phyloP scores from a whole-genome alignment of 2,113 vertebrate genomes.

The Pycnonotus jocosus region DNA sequence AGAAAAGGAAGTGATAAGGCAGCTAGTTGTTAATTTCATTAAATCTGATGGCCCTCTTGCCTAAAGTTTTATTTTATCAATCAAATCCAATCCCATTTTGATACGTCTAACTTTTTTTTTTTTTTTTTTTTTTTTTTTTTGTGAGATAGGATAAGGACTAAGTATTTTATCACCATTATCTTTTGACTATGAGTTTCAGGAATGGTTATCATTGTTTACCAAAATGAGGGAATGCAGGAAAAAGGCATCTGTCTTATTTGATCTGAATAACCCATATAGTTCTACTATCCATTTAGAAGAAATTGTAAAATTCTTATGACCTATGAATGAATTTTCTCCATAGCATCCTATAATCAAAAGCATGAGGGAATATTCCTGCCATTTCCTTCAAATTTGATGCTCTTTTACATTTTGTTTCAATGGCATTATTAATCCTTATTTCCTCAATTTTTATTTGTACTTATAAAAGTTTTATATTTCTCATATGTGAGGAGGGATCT shows the following conservation, averaged over 20 bases:
- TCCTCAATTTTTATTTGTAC: not conserved
- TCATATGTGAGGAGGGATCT: not conserved
- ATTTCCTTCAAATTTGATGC: not conserved
- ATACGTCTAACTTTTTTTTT: not conserved
- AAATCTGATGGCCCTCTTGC: not conserved
- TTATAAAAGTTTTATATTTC: not conserved
- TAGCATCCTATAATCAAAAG: not conserved
- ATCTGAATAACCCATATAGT: not conserved
- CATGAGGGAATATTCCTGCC: not conserved
- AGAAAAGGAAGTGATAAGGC: not conserved
- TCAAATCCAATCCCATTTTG: not conserved
- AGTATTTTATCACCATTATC: not conserved
- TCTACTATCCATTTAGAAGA: not conserved
- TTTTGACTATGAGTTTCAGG: not conserved
- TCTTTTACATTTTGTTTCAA: not conserved
- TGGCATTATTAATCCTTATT: not conserved
- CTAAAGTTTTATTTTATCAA: not conserved
- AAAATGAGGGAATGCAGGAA: not conserved
- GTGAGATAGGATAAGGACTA: not conserved
- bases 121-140: not conserved
- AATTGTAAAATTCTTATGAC: not conserved
- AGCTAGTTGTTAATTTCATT: not conserved
- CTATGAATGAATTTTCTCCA: not conserved
- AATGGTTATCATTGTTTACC: not conserved
- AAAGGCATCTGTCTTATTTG: not conserved